Evolutionary conservation across 1,140 invertebrate genomes (phyloP).

Genomic region (Lordiphosa mommai): DNA sequence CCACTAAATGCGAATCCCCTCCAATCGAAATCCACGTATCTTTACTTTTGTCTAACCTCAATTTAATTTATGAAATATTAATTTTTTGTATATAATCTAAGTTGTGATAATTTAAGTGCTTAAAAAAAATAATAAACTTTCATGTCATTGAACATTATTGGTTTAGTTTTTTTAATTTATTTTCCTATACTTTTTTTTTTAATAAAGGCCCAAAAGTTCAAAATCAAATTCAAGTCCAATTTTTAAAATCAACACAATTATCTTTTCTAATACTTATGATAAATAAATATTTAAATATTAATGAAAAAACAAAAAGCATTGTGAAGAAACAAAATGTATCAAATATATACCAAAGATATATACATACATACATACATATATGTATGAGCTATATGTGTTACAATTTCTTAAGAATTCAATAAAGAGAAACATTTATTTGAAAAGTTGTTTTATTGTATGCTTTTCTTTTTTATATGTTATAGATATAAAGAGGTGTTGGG

Average conservation of each 20-base stretch:
- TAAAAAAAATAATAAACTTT: conserved; percentile 42
- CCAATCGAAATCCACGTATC: conserved; percentile 6
- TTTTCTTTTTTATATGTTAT: no score
- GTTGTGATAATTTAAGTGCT: conserved; percentile 71
- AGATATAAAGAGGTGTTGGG: no score
- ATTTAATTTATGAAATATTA: conserved; percentile 42
- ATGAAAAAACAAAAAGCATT: neutral
- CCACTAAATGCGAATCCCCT: conserved; percentile 76
- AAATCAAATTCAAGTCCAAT: conserved; percentile 13
- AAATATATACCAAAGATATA: conserved; percentile 61
- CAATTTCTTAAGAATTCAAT: conserved; percentile 37
- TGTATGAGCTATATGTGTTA: conserved; percentile 22
- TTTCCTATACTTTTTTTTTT: conserved; percentile 9
- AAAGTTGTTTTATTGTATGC: no score
- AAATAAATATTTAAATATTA: no score
- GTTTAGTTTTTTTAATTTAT: conserved; percentile 16
- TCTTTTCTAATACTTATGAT: no score
- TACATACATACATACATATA: conserved; percentile 17
- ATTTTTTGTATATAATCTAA: conserved; percentile 49
- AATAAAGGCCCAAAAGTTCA: conserved; percentile 37
- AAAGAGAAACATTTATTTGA: conserved; percentile 4
- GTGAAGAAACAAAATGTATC: conserved; percentile 31
- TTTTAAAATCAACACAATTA: conserved; percentile 2
- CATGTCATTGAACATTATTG: conserved; percentile 23
- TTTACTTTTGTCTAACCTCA: conserved; percentile 37